Conservation (phyloP, 2,888 invertebrate genomes). For the Lasius fuliginosus region DNA sequence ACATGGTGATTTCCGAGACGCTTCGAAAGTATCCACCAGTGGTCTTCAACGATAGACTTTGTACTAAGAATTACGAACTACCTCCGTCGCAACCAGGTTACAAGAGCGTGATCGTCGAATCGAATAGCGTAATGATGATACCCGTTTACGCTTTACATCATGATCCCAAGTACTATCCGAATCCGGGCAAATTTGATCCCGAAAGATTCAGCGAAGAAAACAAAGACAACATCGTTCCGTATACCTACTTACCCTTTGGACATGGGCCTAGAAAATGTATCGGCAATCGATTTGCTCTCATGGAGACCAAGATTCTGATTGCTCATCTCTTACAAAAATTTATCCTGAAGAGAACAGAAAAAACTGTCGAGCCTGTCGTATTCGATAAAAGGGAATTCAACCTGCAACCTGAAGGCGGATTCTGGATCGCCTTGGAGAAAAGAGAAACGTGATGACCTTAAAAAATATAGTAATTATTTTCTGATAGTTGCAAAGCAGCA, state of each 20-base stretch:
- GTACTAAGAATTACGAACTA: constrained; percentile 87
- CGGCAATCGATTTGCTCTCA: neutral
- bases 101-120: constrained; percentile 57
- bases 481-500: neutral
- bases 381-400: constrained; percentile 61
- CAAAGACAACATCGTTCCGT: constrained; percentile 72
- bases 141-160: constrained; percentile 72
- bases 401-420: constrained; percentile 64
- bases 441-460: constrained; percentile 32
- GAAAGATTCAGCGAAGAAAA: constrained; percentile 76
- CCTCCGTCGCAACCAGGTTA: constrained; percentile 72
- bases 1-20: constrained; percentile 85
- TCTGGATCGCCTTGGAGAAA: constrained; percentile 68
- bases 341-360: constrained; percentile 79
- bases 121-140: constrained; percentile 58
- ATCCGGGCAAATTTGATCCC: constrained; percentile 78
- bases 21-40: constrained; percentile 87
- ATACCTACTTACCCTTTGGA: constrained; percentile 28
- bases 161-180: constrained; percentile 67
- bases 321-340: constrained; percentile 72
- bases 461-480: neutral
- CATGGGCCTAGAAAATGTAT: neutral
- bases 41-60: constrained; percentile 87
- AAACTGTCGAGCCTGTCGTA: constrained; percentile 84
- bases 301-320: constrained; percentile 56